Conservation (phyloP, 2,888 invertebrate species). For the Agrochola macilenta region DNA sequence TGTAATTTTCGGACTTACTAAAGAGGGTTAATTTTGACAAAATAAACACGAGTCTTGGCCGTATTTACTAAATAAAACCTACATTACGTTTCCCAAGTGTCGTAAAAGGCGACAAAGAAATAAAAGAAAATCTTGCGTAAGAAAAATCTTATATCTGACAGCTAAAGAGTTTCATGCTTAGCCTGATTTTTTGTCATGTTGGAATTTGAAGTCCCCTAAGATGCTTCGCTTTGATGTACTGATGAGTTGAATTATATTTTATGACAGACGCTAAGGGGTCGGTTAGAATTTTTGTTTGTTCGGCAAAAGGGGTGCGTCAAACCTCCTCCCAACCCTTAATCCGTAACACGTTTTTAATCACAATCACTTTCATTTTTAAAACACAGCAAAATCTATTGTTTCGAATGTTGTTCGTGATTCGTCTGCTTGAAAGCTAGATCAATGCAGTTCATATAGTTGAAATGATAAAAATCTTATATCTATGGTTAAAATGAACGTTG, state of each 20-base stretch:
- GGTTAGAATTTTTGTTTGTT: constrained; percentile 21
- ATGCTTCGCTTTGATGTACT: neutral
- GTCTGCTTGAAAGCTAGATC: neutral
- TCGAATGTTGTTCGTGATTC: neutral
- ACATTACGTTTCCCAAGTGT: constrained; percentile 18
- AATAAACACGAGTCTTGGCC: constrained; percentile 8
- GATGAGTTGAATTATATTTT: constrained; percentile 9
- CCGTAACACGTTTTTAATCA: neutral
- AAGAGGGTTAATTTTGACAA: constrained; percentile 21
- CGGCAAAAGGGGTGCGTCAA: constrained; percentile 42
- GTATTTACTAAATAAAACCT: constrained; percentile 23
- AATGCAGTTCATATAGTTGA: neutral
- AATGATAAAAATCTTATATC: neutral
- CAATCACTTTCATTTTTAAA: constrained; percentile 1
- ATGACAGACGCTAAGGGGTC: constrained; percentile 13
- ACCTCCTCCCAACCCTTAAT: neutral
- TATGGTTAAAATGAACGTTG: too few relatives aligned
- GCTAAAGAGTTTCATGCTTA: neutral
- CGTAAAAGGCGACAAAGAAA: neutral
- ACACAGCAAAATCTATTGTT: neutral
- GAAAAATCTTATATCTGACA: neutral
- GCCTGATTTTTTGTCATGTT: constrained; percentile 1
- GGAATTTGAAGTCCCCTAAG: neutral
- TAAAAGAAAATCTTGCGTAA: neutral
- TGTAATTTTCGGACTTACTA: constrained; percentile 14